Percentiles rank a stretch among this genome's conserved stretches.
These are phyloP conservation scores for Babylonia areolata DNA, from an alignment of 1,140 invertebrate species.

Conservation along the genomic window DNA sequence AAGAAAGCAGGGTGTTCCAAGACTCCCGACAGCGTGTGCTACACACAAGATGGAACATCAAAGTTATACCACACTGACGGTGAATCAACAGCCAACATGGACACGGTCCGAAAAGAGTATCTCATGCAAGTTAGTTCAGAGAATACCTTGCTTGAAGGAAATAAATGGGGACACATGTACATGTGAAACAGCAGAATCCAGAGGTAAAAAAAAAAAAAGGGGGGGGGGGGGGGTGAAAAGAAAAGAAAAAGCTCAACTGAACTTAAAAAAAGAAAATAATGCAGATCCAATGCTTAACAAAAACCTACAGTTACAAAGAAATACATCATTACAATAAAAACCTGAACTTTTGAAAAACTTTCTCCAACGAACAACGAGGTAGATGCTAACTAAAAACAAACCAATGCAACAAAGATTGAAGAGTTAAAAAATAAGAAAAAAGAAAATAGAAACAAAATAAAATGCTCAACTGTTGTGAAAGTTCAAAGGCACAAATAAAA, in stretches of 20 bases:
- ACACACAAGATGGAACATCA: background rate
- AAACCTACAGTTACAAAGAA: background rate
- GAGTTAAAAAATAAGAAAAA: slow-evolving; percentile 17
- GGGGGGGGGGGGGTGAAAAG: too few relatives aligned
- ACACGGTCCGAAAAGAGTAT: slow-evolving; percentile 8
- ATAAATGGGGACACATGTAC: background rate
- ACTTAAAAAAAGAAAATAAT: background rate
- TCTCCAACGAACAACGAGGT: background rate
- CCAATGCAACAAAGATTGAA: slow-evolving; percentile 17
- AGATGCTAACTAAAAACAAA: slow-evolving; percentile 8
- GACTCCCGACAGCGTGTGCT: background rate
- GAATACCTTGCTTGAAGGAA: background rate
- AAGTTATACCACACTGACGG: background rate
- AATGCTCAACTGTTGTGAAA: slow-evolving; percentile 37
- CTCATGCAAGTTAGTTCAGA: slow-evolving; percentile 36
- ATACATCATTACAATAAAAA: background rate
- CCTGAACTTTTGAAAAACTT: background rate
- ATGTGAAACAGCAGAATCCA: too few relatives aligned
- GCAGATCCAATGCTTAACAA: background rate
- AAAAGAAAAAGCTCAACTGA: slow-evolving; percentile 2
- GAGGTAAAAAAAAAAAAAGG: too few relatives aligned
- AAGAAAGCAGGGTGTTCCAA: background rate
- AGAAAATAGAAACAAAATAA: slow-evolving; percentile 29
- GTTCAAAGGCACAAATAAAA: slow-evolving; percentile 19
- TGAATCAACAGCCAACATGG: slow-evolving; percentile 22